These are phyloP conservation scores for Anagrus nilaparvatae DNA, from an alignment of 1,140 invertebrate genomes.

Conservation along the genomic window DNA sequence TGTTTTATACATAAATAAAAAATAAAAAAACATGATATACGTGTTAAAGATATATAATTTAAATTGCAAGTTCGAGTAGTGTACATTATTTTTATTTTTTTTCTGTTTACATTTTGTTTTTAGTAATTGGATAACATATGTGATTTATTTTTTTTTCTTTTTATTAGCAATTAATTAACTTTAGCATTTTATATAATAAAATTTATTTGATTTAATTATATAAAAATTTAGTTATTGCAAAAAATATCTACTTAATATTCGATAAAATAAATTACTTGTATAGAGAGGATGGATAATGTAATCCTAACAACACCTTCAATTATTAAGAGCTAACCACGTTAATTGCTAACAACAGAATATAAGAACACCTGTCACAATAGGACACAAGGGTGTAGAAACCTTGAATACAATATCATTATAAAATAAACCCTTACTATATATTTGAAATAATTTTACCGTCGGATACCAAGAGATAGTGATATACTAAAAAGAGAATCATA, in stretches of 20 bases:
- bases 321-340: slow-evolving; percentile 39
- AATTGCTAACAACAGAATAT: slow-evolving; percentile 34
- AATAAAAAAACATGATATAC: not conserved
- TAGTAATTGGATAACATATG: too few species aligned
- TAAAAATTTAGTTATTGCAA: too few species aligned
- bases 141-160: too few species aligned
- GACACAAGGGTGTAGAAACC: slow-evolving; percentile 24
- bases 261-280: too few species aligned
- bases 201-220: too few species aligned
- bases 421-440: not conserved
- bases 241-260: too few species aligned
- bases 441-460: too few species aligned
- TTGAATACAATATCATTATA: not conserved
- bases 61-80: not conserved
- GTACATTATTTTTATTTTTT: not conserved
- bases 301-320: slow-evolving; percentile 35
- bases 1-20: not conserved
- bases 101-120: too few species aligned
- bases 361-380: slow-evolving; percentile 31
- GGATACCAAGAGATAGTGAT: too few species aligned
- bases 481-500: too few species aligned
- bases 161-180: too few species aligned
- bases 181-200: too few species aligned
- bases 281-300: slow-evolving; percentile 36
- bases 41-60: not conserved